phyloP scores from a whole-genome alignment of 2,797 vertebrate genomes.

The Clarias fuscus region DNA sequence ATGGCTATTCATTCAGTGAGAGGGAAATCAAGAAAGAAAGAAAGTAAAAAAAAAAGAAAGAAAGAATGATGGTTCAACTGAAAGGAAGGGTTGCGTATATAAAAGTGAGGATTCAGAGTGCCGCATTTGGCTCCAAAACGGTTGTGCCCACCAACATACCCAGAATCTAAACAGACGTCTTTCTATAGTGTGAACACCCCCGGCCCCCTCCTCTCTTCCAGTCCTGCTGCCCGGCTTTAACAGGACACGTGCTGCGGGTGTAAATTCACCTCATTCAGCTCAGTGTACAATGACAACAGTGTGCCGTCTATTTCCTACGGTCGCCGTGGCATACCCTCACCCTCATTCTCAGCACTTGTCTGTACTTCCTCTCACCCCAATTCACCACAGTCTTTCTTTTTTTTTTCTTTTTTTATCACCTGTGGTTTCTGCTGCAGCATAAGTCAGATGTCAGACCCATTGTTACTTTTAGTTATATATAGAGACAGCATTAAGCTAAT shows the following conservation, averaged over 20 bases:
- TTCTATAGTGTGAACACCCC: conserved; percentile 33
- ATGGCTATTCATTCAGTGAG: conserved; percentile 75
- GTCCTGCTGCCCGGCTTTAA: conserved; percentile 66
- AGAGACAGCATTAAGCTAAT: not conserved
- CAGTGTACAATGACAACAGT: conserved; percentile 69
- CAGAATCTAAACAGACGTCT: conserved; percentile 53
- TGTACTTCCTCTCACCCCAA: conserved; percentile 35
- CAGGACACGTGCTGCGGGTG: conserved; percentile 74
- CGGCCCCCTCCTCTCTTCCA: conserved; percentile 60
- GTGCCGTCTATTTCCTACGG: conserved; percentile 69
- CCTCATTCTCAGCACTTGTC: conserved; percentile 37
- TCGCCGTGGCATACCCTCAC: conserved; percentile 67
- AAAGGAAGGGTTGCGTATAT: conserved; percentile 64
- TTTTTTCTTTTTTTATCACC: conserved; percentile 39
- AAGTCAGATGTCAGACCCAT: conserved; percentile 29
- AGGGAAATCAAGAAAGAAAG: conserved; percentile 55
- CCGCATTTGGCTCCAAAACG: conserved; percentile 72
- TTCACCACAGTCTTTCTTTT: conserved; percentile 21
- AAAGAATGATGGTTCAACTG: conserved; percentile 53
- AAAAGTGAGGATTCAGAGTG: conserved; percentile 71
- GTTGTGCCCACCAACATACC: conserved; percentile 61
- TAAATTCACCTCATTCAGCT: conserved; percentile 76
- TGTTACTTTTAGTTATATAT: conserved; percentile 20
- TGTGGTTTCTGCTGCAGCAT: conserved; percentile 27
- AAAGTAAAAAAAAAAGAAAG: conserved; percentile 50